Conservation (phyloP, 2,113 vertebrate species). For the Neodon shergylaensis region DNA sequence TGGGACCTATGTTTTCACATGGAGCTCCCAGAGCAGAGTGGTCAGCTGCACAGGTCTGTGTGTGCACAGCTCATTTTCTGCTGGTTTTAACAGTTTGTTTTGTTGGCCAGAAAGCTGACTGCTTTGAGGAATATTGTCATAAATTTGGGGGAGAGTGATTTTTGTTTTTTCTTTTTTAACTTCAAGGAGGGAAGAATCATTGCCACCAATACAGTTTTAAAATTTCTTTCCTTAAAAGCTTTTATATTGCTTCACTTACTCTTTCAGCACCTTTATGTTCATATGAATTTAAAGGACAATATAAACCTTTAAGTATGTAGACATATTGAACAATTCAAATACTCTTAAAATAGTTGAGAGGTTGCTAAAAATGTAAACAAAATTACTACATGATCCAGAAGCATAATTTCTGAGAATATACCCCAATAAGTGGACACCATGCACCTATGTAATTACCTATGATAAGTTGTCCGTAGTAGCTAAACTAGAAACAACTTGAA, state of each 20-base stretch:
- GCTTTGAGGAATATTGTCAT: background rate
- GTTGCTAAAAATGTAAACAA: background rate
- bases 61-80: background rate
- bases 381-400: background rate
- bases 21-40: background rate
- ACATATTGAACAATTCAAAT: background rate
- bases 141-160: background rate
- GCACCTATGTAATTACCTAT: background rate
- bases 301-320: background rate
- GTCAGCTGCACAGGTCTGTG: background rate
- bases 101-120: background rate
- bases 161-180: background rate
- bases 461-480: background rate
- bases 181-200: background rate
- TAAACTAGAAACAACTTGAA: background rate
- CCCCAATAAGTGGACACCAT: background rate
- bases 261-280: background rate
- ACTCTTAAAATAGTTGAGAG: background rate
- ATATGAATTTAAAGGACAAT: background rate
- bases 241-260: background rate
- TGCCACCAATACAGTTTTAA: background rate
- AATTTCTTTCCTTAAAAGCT: background rate
- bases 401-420: background rate
- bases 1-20: background rate
- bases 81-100: background rate